phyloP scores from a whole-genome alignment of 37 sponge, comb jelly and placozoan genomes.

The Crambe crambe region DNA sequence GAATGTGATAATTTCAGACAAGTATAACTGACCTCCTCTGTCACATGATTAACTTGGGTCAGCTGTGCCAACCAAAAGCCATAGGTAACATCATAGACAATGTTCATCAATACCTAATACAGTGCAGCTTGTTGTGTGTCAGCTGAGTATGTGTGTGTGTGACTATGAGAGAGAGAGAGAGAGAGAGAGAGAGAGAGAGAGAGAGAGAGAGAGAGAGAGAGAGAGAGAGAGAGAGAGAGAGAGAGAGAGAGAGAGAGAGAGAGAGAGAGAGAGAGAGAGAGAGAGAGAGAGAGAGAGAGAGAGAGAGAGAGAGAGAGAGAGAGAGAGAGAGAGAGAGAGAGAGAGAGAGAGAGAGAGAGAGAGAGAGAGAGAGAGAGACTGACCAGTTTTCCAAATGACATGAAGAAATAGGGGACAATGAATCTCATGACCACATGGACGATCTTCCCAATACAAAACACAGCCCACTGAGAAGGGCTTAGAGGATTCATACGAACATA shows the following conservation, averaged over 20 bases:
- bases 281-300: slow-evolving; percentile 9
- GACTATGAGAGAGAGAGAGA: slow-evolving; percentile 19
- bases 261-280: not conserved
- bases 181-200: slow-evolving; percentile 5
- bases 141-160: slow-evolving; percentile 30
- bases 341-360: slow-evolving; percentile 20
- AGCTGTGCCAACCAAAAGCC: too few relatives aligned
- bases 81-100: too few relatives aligned
- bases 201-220: slow-evolving; percentile 2
- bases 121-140: too few relatives aligned
- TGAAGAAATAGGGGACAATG: too few relatives aligned
- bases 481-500: too few relatives aligned
- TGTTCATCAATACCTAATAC: too few relatives aligned
- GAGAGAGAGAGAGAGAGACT: not conserved
- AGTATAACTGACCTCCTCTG: too few relatives aligned
- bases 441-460: too few relatives aligned
- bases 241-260: not conserved
- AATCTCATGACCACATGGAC: too few relatives aligned
- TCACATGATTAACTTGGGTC: too few relatives aligned
- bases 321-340: slow-evolving; percentile 9
- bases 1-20: too few relatives aligned
- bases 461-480: too few relatives aligned
- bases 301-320: not conserved
- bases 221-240: not conserved
- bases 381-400: not conserved